Base-by-base conservation (phyloP, 1,140 invertebrate genomes). In the Drosophila cardini region DNA sequence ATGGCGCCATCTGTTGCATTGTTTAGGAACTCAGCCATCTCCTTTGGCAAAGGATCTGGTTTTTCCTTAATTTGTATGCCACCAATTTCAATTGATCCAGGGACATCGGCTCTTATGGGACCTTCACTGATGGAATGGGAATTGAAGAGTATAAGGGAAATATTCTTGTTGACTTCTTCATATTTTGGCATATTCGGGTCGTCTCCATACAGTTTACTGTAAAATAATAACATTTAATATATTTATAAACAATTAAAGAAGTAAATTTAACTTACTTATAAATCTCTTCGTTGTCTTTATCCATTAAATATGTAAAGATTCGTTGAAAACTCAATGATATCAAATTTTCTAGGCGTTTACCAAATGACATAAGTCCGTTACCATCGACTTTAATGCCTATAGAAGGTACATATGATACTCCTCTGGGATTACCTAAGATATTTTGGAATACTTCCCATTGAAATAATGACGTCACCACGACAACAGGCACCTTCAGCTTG, bases 61-160 rank as follows among this genome's bases (percentile, higher is more conserved):
- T 52, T 61, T 0, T 83, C 69, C 60, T 91, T 80, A 8, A 93
- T 79, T 43, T 93, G 93, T 38, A 93, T 85, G n/a, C 92, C 92
- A 0, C 92, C 92, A n/a, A 92, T 75, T 69, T 93, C 86, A 1
- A 93, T 84, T 0, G 92, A 72, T 1, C 73, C 80, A 0, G 92
- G 92, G 1, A 92, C 64, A 32, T 86, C 74, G n/a, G 93, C 84
- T 36, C 87, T 48, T 9, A 90, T 82, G n/a, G 73, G 78, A 16
- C 80, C 72, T 21, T 90, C 83, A 26, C 77, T 84, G n/a, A 73
- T 45, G 0, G 68, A 69, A 30, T 87, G 64, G 0, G 80, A 77
- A 8, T 80, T 78, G 7, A 87, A 83, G 4, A 90, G 61, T 0
- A 84, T 42, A 0, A 90, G 43, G 0, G 83, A 90, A 9, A 90